These are phyloP conservation scores for Lithophane ornitopus DNA, from an alignment of 2,888 invertebrate genomes.

Conservation along the genomic window DNA sequence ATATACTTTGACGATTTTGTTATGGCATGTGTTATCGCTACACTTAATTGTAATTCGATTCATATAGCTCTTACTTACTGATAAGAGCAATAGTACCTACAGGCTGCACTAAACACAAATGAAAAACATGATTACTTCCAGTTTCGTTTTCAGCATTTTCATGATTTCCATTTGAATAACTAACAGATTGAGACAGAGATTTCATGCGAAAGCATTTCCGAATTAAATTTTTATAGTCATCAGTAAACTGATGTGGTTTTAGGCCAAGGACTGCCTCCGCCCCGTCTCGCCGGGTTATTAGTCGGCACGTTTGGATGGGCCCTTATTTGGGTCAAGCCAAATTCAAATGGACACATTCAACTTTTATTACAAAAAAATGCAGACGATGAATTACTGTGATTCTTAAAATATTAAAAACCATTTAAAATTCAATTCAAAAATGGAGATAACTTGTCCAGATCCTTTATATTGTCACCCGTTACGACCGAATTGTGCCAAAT, in stretches of 20 bases:
- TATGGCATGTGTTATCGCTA: slow-evolving; percentile 42
- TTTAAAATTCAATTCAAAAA: slow-evolving; percentile 34
- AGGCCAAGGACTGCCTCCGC: slow-evolving; percentile 79
- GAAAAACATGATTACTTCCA: not conserved
- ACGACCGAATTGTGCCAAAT: slow-evolving; percentile 41
- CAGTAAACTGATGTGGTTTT: slow-evolving; percentile 62
- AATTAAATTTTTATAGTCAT: not conserved
- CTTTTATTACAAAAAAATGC: slow-evolving; percentile 59
- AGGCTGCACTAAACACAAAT: not conserved
- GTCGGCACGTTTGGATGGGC: slow-evolving; percentile 66
- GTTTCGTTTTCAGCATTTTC: not conserved
- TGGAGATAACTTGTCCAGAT: slow-evolving; percentile 24
- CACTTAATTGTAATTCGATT: slow-evolving; percentile 53
- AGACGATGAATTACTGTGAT: not conserved
- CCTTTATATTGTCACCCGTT: slow-evolving; percentile 14
- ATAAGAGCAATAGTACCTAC: slow-evolving; percentile 25
- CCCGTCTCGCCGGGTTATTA: slow-evolving; percentile 77
- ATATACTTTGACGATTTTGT: slow-evolving; percentile 24
- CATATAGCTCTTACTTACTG: slow-evolving; percentile 26
- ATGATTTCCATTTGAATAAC: not conserved
- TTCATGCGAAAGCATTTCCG: slow-evolving; percentile 30
- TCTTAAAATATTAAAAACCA: slow-evolving; percentile 23
- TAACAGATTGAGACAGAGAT: not conserved
- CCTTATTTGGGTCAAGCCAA: slow-evolving; percentile 76
- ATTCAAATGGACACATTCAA: slow-evolving; percentile 43